phyloP scores from a whole-genome alignment of 2,797 vertebrate genomes.

The Huso huso region DNA sequence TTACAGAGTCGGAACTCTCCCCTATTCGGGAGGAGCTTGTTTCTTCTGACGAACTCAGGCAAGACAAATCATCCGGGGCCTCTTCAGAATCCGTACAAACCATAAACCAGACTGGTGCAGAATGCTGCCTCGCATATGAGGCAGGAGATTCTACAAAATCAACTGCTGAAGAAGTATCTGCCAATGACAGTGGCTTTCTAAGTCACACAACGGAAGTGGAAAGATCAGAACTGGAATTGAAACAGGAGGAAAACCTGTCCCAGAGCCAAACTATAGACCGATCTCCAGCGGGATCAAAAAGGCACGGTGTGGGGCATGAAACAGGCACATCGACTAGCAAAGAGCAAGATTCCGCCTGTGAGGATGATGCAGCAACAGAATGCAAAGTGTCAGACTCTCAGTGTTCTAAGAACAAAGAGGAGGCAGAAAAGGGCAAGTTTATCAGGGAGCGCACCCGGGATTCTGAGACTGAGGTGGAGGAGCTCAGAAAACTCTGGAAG shows the following conservation, averaged over 20 bases:
- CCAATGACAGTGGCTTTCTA: constrained; percentile 27
- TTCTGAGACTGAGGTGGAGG: constrained; percentile 55
- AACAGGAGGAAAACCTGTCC: constrained; percentile 40
- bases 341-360: constrained; percentile 38
- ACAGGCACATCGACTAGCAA: constrained; percentile 46
- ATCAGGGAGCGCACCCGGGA: constrained; percentile 40
- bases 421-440: constrained; percentile 28
- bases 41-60: constrained; percentile 74
- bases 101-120: constrained; percentile 51
- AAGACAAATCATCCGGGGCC: constrained; percentile 72
- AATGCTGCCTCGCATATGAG: constrained; percentile 39
- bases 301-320: constrained; percentile 51
- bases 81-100: constrained; percentile 83
- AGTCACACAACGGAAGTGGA: constrained; percentile 32
- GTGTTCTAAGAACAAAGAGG: constrained; percentile 36
- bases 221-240: constrained; percentile 30
- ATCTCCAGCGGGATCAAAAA: constrained; percentile 43
- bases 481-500: constrained; percentile 69
- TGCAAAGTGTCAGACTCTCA: constrained; percentile 20
- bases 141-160: constrained; percentile 36
- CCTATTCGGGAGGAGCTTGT: constrained; percentile 79
- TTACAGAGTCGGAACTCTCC: constrained; percentile 91
- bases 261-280: constrained; percentile 35
- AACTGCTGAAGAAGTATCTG: constrained; percentile 29
- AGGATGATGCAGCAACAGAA: constrained; percentile 25